phyloP scores from a whole-genome alignment of 2,113 vertebrate genomes.

The Microcebus lehilahytsara region DNA sequence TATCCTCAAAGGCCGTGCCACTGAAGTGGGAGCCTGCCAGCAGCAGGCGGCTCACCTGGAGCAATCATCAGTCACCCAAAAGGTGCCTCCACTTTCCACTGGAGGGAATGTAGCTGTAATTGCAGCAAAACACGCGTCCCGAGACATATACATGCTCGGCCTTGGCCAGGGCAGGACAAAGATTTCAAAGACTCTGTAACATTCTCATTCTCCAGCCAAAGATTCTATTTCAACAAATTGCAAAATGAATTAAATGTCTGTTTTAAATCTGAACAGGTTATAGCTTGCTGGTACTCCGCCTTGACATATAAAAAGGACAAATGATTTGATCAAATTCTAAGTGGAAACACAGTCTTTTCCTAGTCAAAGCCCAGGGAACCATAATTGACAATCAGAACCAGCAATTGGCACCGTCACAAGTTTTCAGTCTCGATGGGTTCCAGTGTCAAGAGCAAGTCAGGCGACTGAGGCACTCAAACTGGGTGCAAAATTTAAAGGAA shows the following conservation, averaged over 20 bases:
- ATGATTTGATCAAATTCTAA: neutral
- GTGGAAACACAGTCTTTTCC: neutral
- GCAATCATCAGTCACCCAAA: neutral
- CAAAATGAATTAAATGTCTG: neutral
- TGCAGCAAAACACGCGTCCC: neutral
- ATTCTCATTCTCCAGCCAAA: conserved; percentile 45
- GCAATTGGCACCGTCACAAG: neutral
- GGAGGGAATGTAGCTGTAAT: neutral
- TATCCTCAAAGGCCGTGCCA: neutral
- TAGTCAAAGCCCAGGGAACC: neutral
- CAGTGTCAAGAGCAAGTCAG: neutral
- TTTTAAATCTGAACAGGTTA: neutral
- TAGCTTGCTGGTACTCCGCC: neutral
- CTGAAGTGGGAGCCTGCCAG: neutral
- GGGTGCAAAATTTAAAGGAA: neutral
- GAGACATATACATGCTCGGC: neutral
- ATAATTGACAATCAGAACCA: neutral
- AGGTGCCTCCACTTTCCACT: neutral
- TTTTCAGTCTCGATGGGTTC: neutral
- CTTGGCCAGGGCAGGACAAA: neutral
- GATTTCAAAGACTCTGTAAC: conserved; percentile 17
- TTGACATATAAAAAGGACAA: neutral
- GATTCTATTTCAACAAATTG: conserved; percentile 9
- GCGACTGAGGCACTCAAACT: accelerated
- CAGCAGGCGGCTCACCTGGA: neutral